A percentile compares a stretch with the other conserved stretches of the same genome.
Conservation (phyloP, 2,113 vertebrate genomes). For the Benitochromis conjunctus region DNA sequence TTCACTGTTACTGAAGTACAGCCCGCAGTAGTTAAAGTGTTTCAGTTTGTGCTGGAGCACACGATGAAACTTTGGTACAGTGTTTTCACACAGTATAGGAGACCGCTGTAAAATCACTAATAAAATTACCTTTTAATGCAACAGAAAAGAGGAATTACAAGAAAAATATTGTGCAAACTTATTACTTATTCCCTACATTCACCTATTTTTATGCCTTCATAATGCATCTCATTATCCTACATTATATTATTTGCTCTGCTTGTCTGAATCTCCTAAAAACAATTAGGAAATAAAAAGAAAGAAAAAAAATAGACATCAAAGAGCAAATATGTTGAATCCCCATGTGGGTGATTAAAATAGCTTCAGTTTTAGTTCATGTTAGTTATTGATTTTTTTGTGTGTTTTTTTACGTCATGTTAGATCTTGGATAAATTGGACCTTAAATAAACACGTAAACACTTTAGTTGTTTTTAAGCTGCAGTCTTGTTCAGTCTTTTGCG, state of each 20-base stretch:
- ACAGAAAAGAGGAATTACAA: background rate
- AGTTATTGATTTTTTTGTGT: background rate
- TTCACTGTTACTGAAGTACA: conserved; percentile 5
- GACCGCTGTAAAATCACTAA: background rate
- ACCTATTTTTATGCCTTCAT: background rate
- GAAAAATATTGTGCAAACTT: background rate
- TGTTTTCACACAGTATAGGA: background rate
- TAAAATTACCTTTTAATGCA: background rate
- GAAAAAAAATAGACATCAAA: background rate
- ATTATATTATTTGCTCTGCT: background rate
- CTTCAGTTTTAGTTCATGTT: background rate
- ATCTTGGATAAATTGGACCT: background rate
- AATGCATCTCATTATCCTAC: background rate
- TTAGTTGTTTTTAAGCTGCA: background rate
- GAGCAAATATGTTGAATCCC: background rate
- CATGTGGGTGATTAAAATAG: background rate
- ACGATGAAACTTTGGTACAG: background rate
- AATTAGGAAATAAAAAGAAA: too few species aligned
- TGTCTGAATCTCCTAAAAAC: background rate
- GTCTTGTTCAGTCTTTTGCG: background rate
- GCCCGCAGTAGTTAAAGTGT: background rate
- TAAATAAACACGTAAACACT: background rate
- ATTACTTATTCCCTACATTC: background rate
- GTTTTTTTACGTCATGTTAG: background rate
- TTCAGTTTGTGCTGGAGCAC: background rate